Evolutionary conservation across 2,113 vertebrate genomes (phyloP).

Genomic region (Cranoglanis bouderius): DNA sequence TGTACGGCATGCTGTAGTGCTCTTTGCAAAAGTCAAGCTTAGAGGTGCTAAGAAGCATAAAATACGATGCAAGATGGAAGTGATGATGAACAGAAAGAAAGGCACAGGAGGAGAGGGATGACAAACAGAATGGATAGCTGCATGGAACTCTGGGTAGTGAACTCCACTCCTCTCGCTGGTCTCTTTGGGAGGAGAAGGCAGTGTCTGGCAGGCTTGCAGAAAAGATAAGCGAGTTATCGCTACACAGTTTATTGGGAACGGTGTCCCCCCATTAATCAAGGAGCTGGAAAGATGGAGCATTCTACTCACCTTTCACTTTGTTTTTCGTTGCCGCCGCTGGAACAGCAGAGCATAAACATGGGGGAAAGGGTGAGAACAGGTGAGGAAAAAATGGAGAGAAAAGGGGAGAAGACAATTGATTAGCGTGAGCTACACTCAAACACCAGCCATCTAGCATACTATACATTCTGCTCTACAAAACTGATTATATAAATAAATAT

Average conservation of each 20-base stretch:
- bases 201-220: conserved; percentile 46
- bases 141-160: conserved; percentile 31
- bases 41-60: conserved; percentile 1
- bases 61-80: conserved; percentile 24
- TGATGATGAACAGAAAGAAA: conserved; percentile 33
- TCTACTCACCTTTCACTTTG: conserved; percentile 78
- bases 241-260: conserved; percentile 52
- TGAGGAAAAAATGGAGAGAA: conserved; percentile 35
- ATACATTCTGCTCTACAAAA: conserved; percentile 27
- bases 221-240: conserved; percentile 49
- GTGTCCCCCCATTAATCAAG: conserved; percentile 56
- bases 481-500: neutral
- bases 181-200: conserved; percentile 23
- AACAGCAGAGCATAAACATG: conserved; percentile 53
- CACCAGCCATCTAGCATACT: conserved; percentile 35
- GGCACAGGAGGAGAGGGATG: conserved; percentile 46
- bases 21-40: neutral
- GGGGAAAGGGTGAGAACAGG: conserved; percentile 30
- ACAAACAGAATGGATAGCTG: conserved; percentile 45
- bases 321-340: conserved; percentile 78
- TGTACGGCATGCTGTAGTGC: neutral
- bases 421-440: conserved; percentile 44
- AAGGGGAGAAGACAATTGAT: conserved; percentile 52
- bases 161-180: conserved; percentile 16
- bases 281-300: conserved; percentile 48